Conservation (phyloP, 2,113 vertebrate species). For the Epinephelus lanceolatus region DNA sequence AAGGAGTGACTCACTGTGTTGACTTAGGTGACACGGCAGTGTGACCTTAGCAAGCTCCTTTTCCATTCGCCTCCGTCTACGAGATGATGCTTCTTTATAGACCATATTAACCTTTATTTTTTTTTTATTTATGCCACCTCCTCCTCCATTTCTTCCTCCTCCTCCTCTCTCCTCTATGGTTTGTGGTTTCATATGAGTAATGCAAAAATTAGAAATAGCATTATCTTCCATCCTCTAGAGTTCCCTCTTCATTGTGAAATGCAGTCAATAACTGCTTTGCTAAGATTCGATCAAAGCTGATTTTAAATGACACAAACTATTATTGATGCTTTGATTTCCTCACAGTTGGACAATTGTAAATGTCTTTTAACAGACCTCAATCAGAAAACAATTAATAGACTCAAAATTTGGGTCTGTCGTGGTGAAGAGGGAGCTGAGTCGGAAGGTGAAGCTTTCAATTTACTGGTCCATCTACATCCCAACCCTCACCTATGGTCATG, state of each 20-base stretch:
- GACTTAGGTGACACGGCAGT: slow-evolving; percentile 26
- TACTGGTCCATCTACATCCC: too few species aligned
- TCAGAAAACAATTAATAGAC: too few species aligned
- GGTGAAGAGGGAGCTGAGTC: too few species aligned
- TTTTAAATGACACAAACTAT: too few species aligned
- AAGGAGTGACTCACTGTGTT: slow-evolving; percentile 38
- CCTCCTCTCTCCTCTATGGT: slow-evolving; percentile 1
- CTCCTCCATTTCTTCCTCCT: background rate
- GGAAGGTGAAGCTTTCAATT: too few species aligned
- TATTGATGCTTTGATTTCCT: too few species aligned
- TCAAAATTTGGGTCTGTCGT: too few species aligned
- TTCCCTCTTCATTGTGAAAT: background rate
- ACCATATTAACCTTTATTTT: slow-evolving; percentile 19
- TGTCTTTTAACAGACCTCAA: too few species aligned
- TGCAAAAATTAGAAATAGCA: background rate
- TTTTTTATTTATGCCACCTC: background rate
- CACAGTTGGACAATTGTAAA: too few species aligned
- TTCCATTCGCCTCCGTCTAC: slow-evolving; percentile 26
- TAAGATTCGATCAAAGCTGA: too few species aligned
- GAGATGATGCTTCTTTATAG: slow-evolving; percentile 24
- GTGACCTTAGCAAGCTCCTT: slow-evolving; percentile 8
- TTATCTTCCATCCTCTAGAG: background rate
- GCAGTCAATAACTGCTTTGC: background rate
- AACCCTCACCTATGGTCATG: too few species aligned
- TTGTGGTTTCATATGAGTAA: slow-evolving; percentile 26